Base-by-base conservation (phyloP, 35 echinoderm and acorn worm species). In the Apostichopus parvimensis region DNA sequence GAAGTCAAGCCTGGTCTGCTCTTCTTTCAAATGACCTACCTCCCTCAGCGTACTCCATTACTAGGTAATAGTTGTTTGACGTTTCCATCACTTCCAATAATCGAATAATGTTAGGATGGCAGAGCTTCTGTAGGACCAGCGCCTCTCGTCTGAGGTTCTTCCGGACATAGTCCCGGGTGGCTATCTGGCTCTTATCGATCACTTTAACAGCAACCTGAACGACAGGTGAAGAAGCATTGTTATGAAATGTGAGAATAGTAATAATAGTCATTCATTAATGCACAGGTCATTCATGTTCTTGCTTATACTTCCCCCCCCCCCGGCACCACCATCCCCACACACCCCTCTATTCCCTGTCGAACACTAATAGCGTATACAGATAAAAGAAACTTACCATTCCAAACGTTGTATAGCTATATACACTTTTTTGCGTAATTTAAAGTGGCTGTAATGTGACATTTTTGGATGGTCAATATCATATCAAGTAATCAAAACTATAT, bases 61-160 rank as follows among this genome's bases (percentile, higher is more conserved):
- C 94, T 21, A 98, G 79, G 87, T 98, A 98, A 92, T 98, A 98
- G 86, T 98, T 98, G 53, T 94, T 95, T 18, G 82, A 45, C 62
- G 96, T 98, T 61, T 98, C 96, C 87, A 98, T 73, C 1, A 98
- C 95, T 91, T 98, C 96, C 25, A 93, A 94, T 1, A 98, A 87
- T 52, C 90, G 93, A 14, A 87, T 71, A n/a, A 98, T 98, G 61
- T 98, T 94, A 20, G 91, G 78, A 64, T 98, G 96, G 7, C 91
- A 77, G 56, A 98, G 92, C 77, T 92, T 93, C 24, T 94, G 96
- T 14, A 98, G 83, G 59, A 98, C 92, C 22, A 79, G 83, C 1
- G 96, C 96, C 85, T 98, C 96, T 34, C 96, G 94, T n/a, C 96
- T 92, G 9, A 98, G 82, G 76, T 98, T 98, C 62, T 89, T 93